Conservation (phyloP, 2,888 invertebrate species). For the Conomelus anceps region DNA sequence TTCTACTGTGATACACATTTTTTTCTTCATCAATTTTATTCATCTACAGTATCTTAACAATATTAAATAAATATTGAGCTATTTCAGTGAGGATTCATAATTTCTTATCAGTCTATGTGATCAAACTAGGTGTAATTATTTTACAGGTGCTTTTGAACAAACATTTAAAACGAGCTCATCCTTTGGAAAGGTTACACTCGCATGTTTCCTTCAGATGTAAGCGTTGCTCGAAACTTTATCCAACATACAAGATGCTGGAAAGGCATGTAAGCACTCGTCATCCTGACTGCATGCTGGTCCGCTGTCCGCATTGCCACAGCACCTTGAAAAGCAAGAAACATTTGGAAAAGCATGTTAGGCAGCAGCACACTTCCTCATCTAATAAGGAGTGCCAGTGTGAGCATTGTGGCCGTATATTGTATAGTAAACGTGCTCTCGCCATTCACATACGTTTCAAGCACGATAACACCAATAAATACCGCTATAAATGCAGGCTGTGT, state of each 20-base stretch:
- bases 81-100: too few relatives aligned
- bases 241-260: slow-evolving; percentile 15
- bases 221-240: slow-evolving; percentile 19
- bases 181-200: not conserved
- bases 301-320: slow-evolving; percentile 44
- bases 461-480: slow-evolving; percentile 40
- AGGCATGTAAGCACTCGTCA: slow-evolving; percentile 21
- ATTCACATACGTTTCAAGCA: slow-evolving; percentile 46
- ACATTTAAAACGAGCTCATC: slow-evolving; percentile 17
- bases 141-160: slow-evolving; percentile 17
- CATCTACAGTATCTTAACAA: too few relatives aligned
- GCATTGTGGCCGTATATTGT: slow-evolving; percentile 44
- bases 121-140: not conserved
- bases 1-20: too few relatives aligned
- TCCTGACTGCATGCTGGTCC: slow-evolving; percentile 38
- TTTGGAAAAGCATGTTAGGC: slow-evolving; percentile 44
- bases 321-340: slow-evolving; percentile 41
- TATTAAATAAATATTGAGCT: too few relatives aligned
- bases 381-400: slow-evolving; percentile 40
- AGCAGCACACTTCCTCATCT: slow-evolving; percentile 45
- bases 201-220: slow-evolving; percentile 24
- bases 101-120: not conserved
- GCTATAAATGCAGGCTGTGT: slow-evolving; percentile 49
- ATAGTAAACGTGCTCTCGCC: slow-evolving; percentile 42
- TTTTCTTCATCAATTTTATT: too few relatives aligned